Base-by-base conservation (phyloP, 1,140 invertebrate species). In the Latrodectus geometricus region DNA sequence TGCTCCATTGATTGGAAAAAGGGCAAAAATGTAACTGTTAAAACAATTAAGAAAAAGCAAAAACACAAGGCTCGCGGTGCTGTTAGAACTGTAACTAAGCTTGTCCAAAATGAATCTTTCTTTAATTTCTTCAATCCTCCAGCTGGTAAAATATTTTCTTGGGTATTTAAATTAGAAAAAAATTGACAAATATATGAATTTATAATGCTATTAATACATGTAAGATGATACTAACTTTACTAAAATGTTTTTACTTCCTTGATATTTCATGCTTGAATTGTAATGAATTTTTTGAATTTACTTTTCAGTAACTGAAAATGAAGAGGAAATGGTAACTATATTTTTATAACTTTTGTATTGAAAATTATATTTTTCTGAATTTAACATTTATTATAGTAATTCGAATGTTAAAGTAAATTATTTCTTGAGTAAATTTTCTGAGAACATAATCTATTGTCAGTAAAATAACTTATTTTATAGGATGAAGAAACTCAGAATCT, bases 51-150 rank as follows among this genome's bases (percentile, higher is more conserved):
- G 91, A 99, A 99, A 93, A 99, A 98, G 91, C 98, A 99, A 92
- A 99, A 99, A 91, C 98, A 99, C 91, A 99, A 99, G 93, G 95
- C 96, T 4, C 94, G 95, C 88, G 97, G 97, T 83, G 95, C 96
- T 9, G 95, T 97, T 87, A 94, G 98, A 90, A 98, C 96, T 50
- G 94, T 99, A 75, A 97, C 96, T 14, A 99, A 99, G 93, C 96
- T 95, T 86, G 96, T 99, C 80, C 95, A 92, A 78, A 91, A 91
- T 87, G 93, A 93, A 88, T 99, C 98, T 0, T 99, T 99, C 93
- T 99, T 99, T 93, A 99, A 99, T 91, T 99, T 99, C 93, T 99
- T 99, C 92, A 94, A 93, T 88, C 97, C 98, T 65, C 97, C 97
- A 82, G 91, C 92, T 90, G 92, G 94, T 94, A 92, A 91, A 90